Evolutionary conservation across 2,113 vertebrate genomes (phyloP), one percentile per base, ranked within the genome.

Genomic region (Gallinago undulata): DNA sequence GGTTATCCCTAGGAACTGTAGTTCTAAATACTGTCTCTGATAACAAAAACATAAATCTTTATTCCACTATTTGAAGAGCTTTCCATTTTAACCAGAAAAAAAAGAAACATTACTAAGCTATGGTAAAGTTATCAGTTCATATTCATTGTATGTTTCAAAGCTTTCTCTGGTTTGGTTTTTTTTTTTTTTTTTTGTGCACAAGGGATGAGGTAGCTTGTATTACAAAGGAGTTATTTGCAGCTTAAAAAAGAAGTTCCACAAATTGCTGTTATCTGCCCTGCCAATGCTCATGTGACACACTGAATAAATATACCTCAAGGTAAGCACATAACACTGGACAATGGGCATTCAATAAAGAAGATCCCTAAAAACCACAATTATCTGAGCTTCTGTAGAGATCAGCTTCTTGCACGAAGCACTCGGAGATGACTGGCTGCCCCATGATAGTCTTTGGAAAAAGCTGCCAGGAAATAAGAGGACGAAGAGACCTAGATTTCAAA

Each of bases 401-500:
- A 59, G 55, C 57, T 89, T 76, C 76, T 91, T 94, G 80, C 76
- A 84, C 5, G 24, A 84, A 89, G 45, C 62, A 28, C 33, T 75
- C 9, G 5, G 77, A 57, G 45, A 87, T 82, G 84, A 78, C 67
- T 91, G 79, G 37, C 55, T 88, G 63, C n/a, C 84, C 82, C 83
- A 74, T 50, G 72, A 84, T 2, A 69, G 55, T 8, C 83, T 89
- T 86, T 35, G 79, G 57, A 60, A 76, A 90, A 89, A 93, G 55
- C 50, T 93, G 77, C 59, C 78, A 94, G 77, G 37, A 91, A 94
- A 66, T 35, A 68, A 84, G 50, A 87, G 53, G 74, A 82, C 37
- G 70, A 83, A 35, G 55, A 96, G 94, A 92, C 87, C 81, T 94
- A 95, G 86, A 94, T 96, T 91, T 86, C 74, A 83, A 88, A 94